Conservation (phyloP, 2,113 vertebrate genomes). For the Hydrolagus affinis region DNA sequence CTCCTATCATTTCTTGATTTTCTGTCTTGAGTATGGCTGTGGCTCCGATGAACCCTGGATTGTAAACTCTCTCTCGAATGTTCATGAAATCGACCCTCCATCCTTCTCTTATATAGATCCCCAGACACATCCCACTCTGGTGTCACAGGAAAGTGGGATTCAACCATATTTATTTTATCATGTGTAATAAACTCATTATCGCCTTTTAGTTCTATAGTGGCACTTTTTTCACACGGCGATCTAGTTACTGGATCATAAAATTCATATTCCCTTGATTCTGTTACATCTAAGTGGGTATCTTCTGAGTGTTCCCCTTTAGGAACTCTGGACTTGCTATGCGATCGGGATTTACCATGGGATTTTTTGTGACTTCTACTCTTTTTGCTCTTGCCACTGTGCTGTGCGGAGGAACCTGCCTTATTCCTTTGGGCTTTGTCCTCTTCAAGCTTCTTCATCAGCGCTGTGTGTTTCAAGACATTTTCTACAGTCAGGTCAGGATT, state of each 20-base stretch:
- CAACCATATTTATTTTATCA: slow-evolving; percentile 79
- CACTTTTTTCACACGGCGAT: slow-evolving; percentile 78
- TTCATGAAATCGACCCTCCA: slow-evolving; percentile 95
- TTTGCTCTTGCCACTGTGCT: slow-evolving; percentile 84
- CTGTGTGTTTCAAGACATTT: slow-evolving; percentile 91
- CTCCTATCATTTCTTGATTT: slow-evolving; percentile 84
- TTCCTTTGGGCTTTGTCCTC: slow-evolving; percentile 89
- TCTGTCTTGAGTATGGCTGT: slow-evolving; percentile 95
- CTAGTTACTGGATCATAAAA: slow-evolving; percentile 73
- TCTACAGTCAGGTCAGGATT: slow-evolving; percentile 96
- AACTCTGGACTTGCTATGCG: slow-evolving; percentile 84
- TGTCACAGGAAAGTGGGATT: slow-evolving; percentile 88
- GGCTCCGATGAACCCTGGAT: slow-evolving; percentile 93
- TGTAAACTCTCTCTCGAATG: slow-evolving; percentile 84
- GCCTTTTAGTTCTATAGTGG: slow-evolving; percentile 79
- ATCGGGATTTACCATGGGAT: slow-evolving; percentile 79
- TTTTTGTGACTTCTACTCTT: slow-evolving; percentile 82
- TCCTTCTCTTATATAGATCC: slow-evolving; percentile 87
- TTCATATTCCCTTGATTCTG: slow-evolving; percentile 77
- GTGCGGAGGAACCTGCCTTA: slow-evolving; percentile 82
- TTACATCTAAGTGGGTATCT: slow-evolving; percentile 74
- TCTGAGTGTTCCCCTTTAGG: slow-evolving; percentile 85
- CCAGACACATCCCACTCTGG: slow-evolving; percentile 97
- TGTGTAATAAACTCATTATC: slow-evolving; percentile 83
- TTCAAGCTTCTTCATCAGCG: slow-evolving; percentile 95